Conservation (phyloP, 2,113 vertebrate genomes). For the Lucifuga dentata region DNA sequence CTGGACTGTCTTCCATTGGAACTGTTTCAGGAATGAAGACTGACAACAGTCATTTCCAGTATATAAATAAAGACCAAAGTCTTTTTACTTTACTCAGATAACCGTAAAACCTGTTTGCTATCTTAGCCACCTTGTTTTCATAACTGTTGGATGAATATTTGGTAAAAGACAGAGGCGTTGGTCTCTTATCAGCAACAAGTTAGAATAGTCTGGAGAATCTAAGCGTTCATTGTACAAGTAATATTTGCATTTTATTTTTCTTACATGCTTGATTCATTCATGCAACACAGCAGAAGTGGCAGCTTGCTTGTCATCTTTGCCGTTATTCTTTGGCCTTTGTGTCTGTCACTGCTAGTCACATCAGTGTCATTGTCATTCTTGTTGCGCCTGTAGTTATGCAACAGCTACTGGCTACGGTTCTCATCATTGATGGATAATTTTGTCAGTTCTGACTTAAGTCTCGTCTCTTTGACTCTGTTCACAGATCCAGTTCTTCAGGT, state of each 20-base stretch:
- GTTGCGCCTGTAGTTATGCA: too few species aligned
- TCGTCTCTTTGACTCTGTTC: conserved; percentile 55
- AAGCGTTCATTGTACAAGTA: too few species aligned
- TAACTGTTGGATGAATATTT: not conserved
- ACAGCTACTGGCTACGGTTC: conserved; percentile 7
- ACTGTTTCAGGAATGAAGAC: too few species aligned
- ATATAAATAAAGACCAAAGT: too few species aligned
- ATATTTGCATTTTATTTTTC: not conserved
- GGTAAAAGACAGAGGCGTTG: not conserved
- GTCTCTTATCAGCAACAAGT: not conserved
- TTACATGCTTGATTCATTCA: not conserved
- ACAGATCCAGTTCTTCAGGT: conserved; percentile 99
- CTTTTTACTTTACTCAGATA: not conserved
- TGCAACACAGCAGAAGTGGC: conserved; percentile 14
- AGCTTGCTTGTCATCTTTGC: conserved; percentile 44
- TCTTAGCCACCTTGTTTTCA: not conserved
- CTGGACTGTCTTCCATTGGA: too few species aligned
- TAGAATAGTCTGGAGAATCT: not conserved
- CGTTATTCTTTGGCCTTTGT: conserved; percentile 42
- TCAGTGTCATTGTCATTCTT: conserved; percentile 12
- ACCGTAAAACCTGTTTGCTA: not conserved
- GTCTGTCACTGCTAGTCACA: conserved; percentile 43
- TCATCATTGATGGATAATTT: conserved; percentile 32
- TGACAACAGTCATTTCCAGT: too few species aligned
- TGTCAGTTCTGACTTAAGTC: conserved; percentile 48